phyloP scores from a whole-genome alignment of 2,888 invertebrate genomes.

The Diarsia brunnea region DNA sequence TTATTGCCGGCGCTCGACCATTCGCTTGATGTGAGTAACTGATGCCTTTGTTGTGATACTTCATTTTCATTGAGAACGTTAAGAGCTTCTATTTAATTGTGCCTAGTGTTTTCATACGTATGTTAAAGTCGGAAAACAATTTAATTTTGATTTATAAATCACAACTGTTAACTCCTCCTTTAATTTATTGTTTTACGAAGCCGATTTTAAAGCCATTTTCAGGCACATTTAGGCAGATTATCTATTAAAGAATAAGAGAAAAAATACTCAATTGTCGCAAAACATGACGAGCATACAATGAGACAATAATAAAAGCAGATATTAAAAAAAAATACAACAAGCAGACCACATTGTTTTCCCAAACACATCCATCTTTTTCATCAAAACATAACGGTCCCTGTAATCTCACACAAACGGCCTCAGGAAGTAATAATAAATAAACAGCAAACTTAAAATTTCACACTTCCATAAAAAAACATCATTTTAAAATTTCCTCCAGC shows the following conservation, averaged over 20 bases:
- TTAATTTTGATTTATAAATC: not conserved
- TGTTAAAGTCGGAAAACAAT: not conserved
- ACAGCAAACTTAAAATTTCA: conserved; percentile 7
- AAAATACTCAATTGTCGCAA: no score
- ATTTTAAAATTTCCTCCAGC: conserved; percentile 6
- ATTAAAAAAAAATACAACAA: no score
- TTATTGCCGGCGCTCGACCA: conserved; percentile 51
- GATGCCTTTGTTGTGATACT: conserved; percentile 20
- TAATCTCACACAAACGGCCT: not conserved
- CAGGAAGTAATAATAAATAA: conserved; percentile 4
- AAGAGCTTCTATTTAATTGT: not conserved
- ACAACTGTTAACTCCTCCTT: not conserved
- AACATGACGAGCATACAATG: no score
- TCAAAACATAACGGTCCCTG: not conserved
- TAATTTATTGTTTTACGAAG: not conserved
- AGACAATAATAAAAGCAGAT: no score
- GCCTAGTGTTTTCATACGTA: not conserved
- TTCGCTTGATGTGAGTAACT: conserved; percentile 42
- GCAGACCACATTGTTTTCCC: not conserved
- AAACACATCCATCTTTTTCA: not conserved
- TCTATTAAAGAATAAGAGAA: no score
- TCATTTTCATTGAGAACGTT: conserved; percentile 1
- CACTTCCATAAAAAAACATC: conserved; percentile 16
- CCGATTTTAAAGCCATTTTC: not conserved
- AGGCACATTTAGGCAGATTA: not conserved